Evolutionary conservation across 2,888 invertebrate genomes (phyloP), one percentile per base, ranked within the genome.

Genomic region (Aelia acuminata): DNA sequence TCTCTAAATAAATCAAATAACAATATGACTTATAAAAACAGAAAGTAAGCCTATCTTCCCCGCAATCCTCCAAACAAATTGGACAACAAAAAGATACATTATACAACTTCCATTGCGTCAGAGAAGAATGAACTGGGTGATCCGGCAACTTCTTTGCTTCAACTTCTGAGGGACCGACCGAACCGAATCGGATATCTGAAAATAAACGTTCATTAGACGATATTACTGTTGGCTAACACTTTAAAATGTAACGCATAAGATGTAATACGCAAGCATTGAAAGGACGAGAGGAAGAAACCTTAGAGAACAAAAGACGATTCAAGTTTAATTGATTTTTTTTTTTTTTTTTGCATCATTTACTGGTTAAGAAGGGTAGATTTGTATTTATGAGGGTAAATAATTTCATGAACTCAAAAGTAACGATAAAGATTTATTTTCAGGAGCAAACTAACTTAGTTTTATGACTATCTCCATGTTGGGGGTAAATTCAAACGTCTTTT

Each of bases 11-110:
- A 57, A 57, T 57, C 26, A 13, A 26, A 1, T n/a, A n/a, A n/a
- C n/a, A n/a, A n/a, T n/a, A 57, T 57, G 13, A 57, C 26, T 57
- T 57, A 57, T 10, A 57, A 57, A 26, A 57, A 57, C 26, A 57
- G 57, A 57, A 57, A 57, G 57, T 57, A 18, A 26, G 26, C 57
- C 57, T 57, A n/a, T n/a, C n/a, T n/a, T n/a, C n/a, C 57, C 57
- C 0, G 26, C 13, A 57, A 13, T 13, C 26, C 57, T 13, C 26
- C 3, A 57, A 57, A 26, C 57, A 57, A 57, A 10, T 57, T 57
- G 57, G 13, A 57, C 57, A 57, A 57, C 57, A 57, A 57, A 57
- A 57, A 57, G 57, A 57, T n/a, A 5, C 13, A 57, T 57, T 57
- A 57, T 57, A 57, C 57, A 57, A 57, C 57, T n/a, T 3, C 13